Conservation (phyloP, 2,888 invertebrate species). For the Cybosia mesomella region DNA sequence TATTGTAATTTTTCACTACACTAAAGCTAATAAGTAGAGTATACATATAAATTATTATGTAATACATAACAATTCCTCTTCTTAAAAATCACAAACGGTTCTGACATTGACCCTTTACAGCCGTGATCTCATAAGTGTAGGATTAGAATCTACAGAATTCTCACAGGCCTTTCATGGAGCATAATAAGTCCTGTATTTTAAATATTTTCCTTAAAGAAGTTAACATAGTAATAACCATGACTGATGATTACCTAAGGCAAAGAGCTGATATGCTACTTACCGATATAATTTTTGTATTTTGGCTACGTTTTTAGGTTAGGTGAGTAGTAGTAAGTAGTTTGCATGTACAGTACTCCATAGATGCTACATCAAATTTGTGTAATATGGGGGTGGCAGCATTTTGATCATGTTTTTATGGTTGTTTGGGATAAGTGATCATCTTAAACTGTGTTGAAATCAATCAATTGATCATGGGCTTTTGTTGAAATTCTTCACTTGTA, state of each 20-base stretch:
- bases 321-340: background rate
- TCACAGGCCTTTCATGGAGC: background rate
- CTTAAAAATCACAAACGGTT: too few relatives aligned
- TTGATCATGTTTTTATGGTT: background rate
- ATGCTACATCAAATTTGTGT: background rate
- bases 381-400: background rate
- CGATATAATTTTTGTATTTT: background rate
- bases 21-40: background rate
- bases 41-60: slow-evolving; percentile 5
- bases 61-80: background rate
- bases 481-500: background rate
- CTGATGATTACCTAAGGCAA: background rate
- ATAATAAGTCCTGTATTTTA: background rate
- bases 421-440: background rate
- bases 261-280: background rate
- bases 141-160: background rate
- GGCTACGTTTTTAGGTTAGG: background rate
- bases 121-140: background rate
- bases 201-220: background rate
- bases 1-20: background rate
- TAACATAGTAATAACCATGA: background rate
- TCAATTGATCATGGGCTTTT: background rate
- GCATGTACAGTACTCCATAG: background rate
- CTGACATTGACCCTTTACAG: background rate
- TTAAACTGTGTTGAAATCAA: background rate